These are phyloP conservation scores for Baccha elongata DNA, from an alignment of 2,888 invertebrate genomes.

Conservation along the genomic window DNA sequence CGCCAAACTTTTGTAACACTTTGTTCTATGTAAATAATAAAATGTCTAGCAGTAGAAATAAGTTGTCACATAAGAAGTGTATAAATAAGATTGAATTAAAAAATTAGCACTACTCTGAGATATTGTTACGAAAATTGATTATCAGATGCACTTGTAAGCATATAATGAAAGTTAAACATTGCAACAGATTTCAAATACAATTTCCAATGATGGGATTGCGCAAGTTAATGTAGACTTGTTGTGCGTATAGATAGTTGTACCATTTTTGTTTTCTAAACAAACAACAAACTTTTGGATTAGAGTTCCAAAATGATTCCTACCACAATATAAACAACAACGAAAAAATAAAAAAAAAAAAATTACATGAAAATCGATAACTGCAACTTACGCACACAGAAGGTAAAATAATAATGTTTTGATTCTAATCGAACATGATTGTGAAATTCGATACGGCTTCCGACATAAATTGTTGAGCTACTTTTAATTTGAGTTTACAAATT, in stretches of 20 bases:
- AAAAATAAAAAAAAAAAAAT: neutral
- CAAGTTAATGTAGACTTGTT: neutral
- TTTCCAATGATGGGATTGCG: constrained; percentile 10
- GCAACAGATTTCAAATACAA: neutral
- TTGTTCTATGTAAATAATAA: constrained; percentile 26
- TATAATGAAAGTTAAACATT: constrained; percentile 4
- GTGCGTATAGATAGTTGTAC: too few relatives aligned
- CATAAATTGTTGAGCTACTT: constrained; percentile 19
- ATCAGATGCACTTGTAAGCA: neutral
- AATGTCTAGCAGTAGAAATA: neutral
- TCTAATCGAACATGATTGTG: constrained; percentile 28
- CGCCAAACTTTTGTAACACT: constrained; percentile 11
- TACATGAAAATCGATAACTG: constrained; percentile 6
- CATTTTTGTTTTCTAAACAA: constrained; percentile 4
- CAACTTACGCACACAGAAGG: constrained; percentile 29
- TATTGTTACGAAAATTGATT: constrained; percentile 11
- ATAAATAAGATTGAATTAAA: neutral
- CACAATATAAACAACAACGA: neutral
- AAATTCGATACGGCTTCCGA: constrained; percentile 25
- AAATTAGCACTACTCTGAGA: constrained; percentile 32
- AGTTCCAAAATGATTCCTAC: neutral
- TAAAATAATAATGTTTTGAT: neutral
- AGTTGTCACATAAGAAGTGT: neutral
- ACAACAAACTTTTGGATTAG: constrained; percentile 1
- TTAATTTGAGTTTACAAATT: constrained; percentile 1